phyloP scores from a whole-genome alignment of 2,888 invertebrate species.

The Rotaria magnacalcarata region DNA sequence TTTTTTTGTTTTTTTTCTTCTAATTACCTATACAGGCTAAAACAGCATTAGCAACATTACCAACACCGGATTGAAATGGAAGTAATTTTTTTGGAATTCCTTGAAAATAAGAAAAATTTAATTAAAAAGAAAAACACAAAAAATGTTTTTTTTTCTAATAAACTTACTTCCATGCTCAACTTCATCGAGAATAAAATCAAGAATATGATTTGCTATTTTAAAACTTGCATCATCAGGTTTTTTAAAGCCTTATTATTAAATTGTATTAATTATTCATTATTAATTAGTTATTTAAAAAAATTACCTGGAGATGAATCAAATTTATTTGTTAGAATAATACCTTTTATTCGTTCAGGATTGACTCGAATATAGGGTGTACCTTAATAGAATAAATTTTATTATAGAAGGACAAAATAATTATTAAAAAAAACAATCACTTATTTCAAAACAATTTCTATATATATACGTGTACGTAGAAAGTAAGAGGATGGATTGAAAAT shows the following conservation, averaged over 20 bases:
- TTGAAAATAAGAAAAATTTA: background rate
- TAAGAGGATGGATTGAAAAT: no score
- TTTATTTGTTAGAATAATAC: constrained; percentile 11
- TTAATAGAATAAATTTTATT: background rate
- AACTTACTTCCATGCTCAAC: constrained; percentile 3
- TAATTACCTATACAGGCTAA: constrained; percentile 8
- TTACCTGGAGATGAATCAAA: background rate
- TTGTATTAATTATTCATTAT: background rate
- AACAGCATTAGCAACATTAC: constrained; percentile 34
- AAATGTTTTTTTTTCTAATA: background rate
- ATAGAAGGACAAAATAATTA: no score
- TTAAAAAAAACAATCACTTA: no score
- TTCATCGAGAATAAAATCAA: constrained; percentile 30
- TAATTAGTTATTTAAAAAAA: background rate
- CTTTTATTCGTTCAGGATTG: constrained; percentile 6
- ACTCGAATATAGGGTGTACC: constrained; percentile 25
- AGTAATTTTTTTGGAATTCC: constrained; percentile 28
- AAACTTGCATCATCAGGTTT: constrained; percentile 29
- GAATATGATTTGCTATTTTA: constrained; percentile 38
- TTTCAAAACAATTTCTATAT: no score
- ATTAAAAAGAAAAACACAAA: background rate
- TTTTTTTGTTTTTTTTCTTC: background rate
- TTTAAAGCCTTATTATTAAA: background rate
- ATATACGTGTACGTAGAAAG: no score
- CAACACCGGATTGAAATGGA: constrained; percentile 36